Percentiles rank a stretch among this genome's conserved stretches.
Conservation (phyloP, 2,797 vertebrate species). For the Scolopax rusticola region DNA sequence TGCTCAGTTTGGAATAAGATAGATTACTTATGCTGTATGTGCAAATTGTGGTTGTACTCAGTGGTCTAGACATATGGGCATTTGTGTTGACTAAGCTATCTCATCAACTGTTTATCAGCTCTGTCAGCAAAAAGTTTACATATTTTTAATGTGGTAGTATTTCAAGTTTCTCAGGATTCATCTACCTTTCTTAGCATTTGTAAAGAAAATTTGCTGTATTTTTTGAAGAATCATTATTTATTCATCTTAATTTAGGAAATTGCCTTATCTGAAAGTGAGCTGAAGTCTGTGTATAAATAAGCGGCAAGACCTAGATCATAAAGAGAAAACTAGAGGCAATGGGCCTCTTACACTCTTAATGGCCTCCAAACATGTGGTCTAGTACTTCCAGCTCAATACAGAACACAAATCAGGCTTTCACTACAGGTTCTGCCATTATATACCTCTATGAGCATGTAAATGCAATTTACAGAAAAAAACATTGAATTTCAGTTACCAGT, state of each 20-base stretch:
- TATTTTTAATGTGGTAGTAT: not conserved
- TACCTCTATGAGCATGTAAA: not conserved
- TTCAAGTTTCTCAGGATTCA: constrained; percentile 22
- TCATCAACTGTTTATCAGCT: constrained; percentile 10
- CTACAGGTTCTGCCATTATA: not conserved
- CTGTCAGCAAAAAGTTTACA: constrained; percentile 31
- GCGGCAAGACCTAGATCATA: not conserved
- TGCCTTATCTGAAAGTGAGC: not conserved
- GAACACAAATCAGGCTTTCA: constrained; percentile 34
- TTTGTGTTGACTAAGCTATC: constrained; percentile 57
- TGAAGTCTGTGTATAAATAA: constrained; percentile 19
- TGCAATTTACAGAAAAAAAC: constrained; percentile 29
- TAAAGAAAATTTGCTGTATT: constrained; percentile 9
- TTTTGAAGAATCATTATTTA: constrained; percentile 11
- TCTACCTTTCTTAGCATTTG: not conserved
- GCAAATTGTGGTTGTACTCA: constrained; percentile 43
- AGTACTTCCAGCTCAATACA: constrained; percentile 34
- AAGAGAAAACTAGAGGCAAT: constrained; percentile 17
- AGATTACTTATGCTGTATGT: constrained; percentile 47
- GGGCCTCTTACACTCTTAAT: not conserved
- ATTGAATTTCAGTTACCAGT: constrained; percentile 44
- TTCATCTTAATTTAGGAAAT: constrained; percentile 37
- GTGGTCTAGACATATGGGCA: constrained; percentile 68
- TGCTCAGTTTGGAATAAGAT: constrained; percentile 68
- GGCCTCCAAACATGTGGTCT: constrained; percentile 32